Conservation (phyloP, 2,113 vertebrate species). For the Holacanthus passer region DNA sequence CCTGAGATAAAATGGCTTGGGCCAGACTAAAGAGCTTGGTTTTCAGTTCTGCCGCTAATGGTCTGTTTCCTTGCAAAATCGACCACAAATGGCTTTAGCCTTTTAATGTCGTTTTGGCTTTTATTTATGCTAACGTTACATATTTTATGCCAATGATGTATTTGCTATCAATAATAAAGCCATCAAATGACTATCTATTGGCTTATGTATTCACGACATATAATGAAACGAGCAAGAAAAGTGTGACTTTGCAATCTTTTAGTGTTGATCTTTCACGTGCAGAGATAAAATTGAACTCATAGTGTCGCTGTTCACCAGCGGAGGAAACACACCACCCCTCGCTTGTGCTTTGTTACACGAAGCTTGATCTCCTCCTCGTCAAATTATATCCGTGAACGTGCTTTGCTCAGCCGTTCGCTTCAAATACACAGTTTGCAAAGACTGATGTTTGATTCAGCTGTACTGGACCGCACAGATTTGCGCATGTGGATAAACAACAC, state of each 20-base stretch:
- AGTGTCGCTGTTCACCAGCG: constrained; percentile 65
- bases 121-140: too few relatives aligned
- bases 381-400: not conserved
- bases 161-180: not conserved
- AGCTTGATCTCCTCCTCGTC: not conserved
- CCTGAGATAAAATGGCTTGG: not conserved
- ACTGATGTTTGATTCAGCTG: not conserved
- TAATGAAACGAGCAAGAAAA: not conserved
- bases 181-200: too few relatives aligned
- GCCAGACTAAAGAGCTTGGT: not conserved
- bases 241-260: not conserved
- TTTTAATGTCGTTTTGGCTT: too few relatives aligned
- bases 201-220: not conserved
- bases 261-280: not conserved
- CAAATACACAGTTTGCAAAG: not conserved
- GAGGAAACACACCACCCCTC: constrained; percentile 8
- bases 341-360: not conserved
- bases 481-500: not conserved
- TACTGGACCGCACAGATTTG: not conserved
- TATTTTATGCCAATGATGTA: not conserved
- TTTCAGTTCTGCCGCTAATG: not conserved
- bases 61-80: not conserved
- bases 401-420: not conserved
- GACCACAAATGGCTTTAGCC: too few relatives aligned
- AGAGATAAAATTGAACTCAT: constrained; percentile 24